Evolutionary conservation across 2,888 invertebrate species (phyloP), one percentile per base, ranked within the genome.

Genomic region (Lasiommata megera): DNA sequence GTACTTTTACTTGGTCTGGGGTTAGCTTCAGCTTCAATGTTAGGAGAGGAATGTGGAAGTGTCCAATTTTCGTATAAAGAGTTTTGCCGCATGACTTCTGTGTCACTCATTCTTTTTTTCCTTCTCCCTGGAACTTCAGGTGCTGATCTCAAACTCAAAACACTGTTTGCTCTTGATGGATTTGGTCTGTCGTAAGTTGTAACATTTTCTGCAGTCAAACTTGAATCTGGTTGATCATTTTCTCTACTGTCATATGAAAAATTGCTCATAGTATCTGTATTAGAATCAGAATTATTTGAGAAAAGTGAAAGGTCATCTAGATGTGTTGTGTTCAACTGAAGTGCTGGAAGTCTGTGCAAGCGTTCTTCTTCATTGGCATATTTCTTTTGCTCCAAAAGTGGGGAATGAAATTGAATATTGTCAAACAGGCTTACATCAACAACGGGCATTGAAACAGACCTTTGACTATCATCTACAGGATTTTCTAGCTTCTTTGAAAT

Each of bases 331-430:
- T 84, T 85, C n/a, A 84, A 62, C 46, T 81, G 74, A 14, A 79
- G 65, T 36, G 77, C 72, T 34, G 79, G 79, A 34, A 79, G 61
- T 44, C 63, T 67, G 8, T 66, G 63, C 12, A 55, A 52, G 44
- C 34, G 44, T 7, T 70, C 71, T 12, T 52, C 63, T 11, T 82
- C 78, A 66, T 74, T 80, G 36, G 67, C 67, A 55, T 74, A 78
- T 56, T 73, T 77, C 53, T 86, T 88, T 64, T 89, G 91, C 67
- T 86, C 84, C 37, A 84, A 70, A 50, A 93, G 76, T 1, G 94
- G 94, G 12, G 94, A 94, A 65, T 93, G 92, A 69, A 94, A 94
- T 62, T 92, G 92, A 61, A 94, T 93, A 43, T 92, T 92, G 68
- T 92, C 93, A 84, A 95, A 95, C 9, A 94, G 82, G 71, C 91